Conservation (phyloP, 1,140 invertebrate genomes). For the Lordiphosa mommai region DNA sequence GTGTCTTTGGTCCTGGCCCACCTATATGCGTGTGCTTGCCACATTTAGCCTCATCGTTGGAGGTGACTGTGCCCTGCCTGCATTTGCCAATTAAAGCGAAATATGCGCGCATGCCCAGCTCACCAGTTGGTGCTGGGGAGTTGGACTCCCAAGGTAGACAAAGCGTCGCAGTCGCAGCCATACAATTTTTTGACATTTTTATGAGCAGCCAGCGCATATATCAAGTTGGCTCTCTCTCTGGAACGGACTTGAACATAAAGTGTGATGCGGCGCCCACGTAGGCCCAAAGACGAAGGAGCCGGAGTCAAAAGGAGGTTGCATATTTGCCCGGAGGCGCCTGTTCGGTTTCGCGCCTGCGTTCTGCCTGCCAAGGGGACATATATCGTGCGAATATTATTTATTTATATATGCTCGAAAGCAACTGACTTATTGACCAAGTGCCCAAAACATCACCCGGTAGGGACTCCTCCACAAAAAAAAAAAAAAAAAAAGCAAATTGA, state of each 20-base stretch:
- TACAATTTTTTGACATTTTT: conserved; percentile 79
- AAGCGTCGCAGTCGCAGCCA: conserved; percentile 54
- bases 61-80: conserved; percentile 43
- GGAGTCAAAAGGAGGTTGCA: conserved; percentile 6
- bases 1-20: conserved; percentile 34
- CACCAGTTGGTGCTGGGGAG: conserved; percentile 18
- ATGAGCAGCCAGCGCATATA: conserved; percentile 78
- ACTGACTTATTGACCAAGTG: conserved; percentile 56
- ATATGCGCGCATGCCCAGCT: conserved; percentile 70
- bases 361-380: conserved; percentile 74
- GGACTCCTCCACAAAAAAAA: conserved; percentile 15
- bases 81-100: conserved; percentile 74
- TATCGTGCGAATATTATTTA: conserved; percentile 78
- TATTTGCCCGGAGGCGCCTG: conserved; percentile 63
- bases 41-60: conserved; percentile 75
- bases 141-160: conserved; percentile 43
- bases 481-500: conserved; percentile 55
- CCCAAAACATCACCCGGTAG: conserved; percentile 39
- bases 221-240: conserved; percentile 66
- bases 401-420: conserved; percentile 53
- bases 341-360: conserved; percentile 70
- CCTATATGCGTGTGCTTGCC: conserved; percentile 66
- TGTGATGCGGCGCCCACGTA: conserved; percentile 68
- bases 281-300: conserved; percentile 46
- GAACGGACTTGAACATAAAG: conserved; percentile 41